Evolutionary conservation across 2,888 invertebrate genomes (phyloP).

Genomic region (Parnassius smintheus): DNA sequence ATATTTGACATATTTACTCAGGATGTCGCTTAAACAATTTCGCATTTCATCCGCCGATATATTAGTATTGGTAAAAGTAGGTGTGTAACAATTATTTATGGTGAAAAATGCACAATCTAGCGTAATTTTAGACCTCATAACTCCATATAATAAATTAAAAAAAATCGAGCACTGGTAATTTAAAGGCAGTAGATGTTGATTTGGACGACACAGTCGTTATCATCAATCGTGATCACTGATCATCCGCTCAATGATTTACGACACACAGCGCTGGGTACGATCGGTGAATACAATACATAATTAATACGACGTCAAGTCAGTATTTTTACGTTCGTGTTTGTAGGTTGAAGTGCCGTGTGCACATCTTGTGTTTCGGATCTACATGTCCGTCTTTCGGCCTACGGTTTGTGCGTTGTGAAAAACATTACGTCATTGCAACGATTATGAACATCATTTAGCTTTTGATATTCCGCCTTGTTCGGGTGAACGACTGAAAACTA

Average conservation of each 20-base stretch:
- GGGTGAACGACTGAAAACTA: conserved; percentile 28
- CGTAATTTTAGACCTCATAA: no score
- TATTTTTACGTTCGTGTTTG: conserved; percentile 65
- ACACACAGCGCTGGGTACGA: conserved; percentile 9
- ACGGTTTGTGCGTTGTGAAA: conserved; percentile 53
- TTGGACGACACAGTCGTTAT: conserved; percentile 7
- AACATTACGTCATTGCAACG: conserved; percentile 65
- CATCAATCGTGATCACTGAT: conserved; percentile 12
- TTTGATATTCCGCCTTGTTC: conserved; percentile 27
- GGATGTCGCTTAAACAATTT: no score
- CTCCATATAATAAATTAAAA: no score
- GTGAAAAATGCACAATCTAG: no score
- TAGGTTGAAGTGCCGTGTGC: conserved; percentile 77
- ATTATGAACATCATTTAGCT: conserved; percentile 42
- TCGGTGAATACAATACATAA: conserved; percentile 37
- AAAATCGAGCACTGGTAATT: no score
- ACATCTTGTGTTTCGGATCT: conserved; percentile 58
- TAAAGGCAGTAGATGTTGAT: conserved; percentile 8
- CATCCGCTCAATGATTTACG: conserved; percentile 12
- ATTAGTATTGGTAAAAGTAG: no score
- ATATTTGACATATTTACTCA: no score
- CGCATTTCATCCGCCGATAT: no score
- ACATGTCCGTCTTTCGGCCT: conserved; percentile 70
- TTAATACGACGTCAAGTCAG: conserved; percentile 57
- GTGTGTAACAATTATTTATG: no score